Evolutionary conservation across 2,888 invertebrate genomes (phyloP), one percentile per base, ranked within the genome.

Genomic region (Crepidodera aurea): DNA sequence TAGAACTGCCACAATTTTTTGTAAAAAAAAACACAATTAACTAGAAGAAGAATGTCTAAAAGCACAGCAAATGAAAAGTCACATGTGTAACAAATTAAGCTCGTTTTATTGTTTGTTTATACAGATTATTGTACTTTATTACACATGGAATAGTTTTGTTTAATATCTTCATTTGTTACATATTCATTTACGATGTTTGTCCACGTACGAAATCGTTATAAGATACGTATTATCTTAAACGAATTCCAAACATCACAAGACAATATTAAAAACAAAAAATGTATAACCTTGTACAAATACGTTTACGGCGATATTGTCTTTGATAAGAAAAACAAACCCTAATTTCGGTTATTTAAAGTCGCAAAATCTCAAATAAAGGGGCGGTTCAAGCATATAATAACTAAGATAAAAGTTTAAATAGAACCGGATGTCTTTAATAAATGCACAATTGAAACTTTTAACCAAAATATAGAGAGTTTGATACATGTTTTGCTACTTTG

Each of bases 121-220:
- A 19, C 22, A 56, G 55, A 56, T 56, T 56, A 56, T 56, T 46
- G 13, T 29, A 34, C 12, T 56, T 56, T 56, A 56, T 56, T 56
- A 46, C 44, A 56, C 16, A 56, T 4, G n/a, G 37, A 34, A 56
- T 46, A 15, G 34, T 34, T 54, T 34, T 46, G 34, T 44, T 55
- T 55, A 55, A 42, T 46, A 15, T 7, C 25, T 56, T 22, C 55
- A 46, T 55, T 55, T 34, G 54, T 44, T 34, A 55, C 55, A 32
- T 44, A 32, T 55, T 12, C 51, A 40, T 53, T 56, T 56, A 54
- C 42, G 27, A 42, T 54, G 55, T 56, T 56, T 56, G 27, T 37
- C 39, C 40, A 40, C 39, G 19, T 27, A 53, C 25, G 39, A 40
- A 53, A 53, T 53, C 37, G 53, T 53, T 40, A 39, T 16, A 40